Evolutionary conservation across 2,113 vertebrate genomes (phyloP), one percentile per base, ranked within the genome.

Genomic region (Ciconia maguari): DNA sequence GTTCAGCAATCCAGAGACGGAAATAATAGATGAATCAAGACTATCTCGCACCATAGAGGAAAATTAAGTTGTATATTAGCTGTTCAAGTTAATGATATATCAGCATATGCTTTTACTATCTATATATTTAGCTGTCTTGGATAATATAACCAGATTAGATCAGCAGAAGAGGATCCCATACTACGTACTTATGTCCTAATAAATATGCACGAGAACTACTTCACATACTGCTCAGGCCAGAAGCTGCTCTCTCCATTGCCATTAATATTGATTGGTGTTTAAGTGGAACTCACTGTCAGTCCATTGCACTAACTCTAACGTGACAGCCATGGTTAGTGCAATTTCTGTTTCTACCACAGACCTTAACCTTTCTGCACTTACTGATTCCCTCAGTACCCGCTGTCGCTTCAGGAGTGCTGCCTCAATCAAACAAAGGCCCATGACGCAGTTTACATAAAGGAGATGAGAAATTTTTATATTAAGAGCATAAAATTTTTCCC

Each of bases 231-330:
- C 58, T 74, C 69, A 58, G 76, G 58, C 82, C 74, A 88, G 79
- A 96, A 95, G 57, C 90, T 87, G 49, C 54, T 97, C 81, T 92
- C 77, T 94, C 79, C 77, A 29, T 81, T 95, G 76, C 82, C 87
- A 91, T 92, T 95, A 97, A 97, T 97, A 96, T 92, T 94, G 80
- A 96, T 79, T 95, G 89, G 81, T 95, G 48, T 88, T 96, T 94
- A 92, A 93, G 83, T 74, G 66, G 87, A 94, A 96, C 52, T 94
- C 68, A 9, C 89, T 62, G 82, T 78, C 93, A 88, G 79, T 77
- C 85, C 60, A 54, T 89, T 91, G 64, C 93, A 79, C 77, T 87
- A 93, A 70, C 52, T 96, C 87, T 91, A 94, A 90, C 11, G 1
- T 88, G 87, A 87, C 71, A 89, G 85, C 71, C 77, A 54, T 11